Evolutionary conservation across 2,113 vertebrate species (phyloP), one percentile per base, ranked within the genome.

Genomic region (Hemibagrus wyckioides): DNA sequence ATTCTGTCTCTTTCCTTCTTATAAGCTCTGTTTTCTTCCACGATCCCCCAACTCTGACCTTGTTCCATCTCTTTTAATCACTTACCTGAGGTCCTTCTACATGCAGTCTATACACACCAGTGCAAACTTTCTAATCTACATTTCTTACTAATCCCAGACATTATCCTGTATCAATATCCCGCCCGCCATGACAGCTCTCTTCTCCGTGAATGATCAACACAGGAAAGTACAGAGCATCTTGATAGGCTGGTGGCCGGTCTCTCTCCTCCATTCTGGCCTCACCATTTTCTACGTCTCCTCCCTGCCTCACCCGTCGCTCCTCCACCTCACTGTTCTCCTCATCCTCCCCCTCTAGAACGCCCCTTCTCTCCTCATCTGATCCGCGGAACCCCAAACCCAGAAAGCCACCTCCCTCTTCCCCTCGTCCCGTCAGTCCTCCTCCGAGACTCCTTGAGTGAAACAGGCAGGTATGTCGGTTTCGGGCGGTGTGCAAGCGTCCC

Each of bases 171-270:
- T 90, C 89, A 87, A 88, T 89, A 67, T 86, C 89, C 67, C 82
- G 88, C 11, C 85, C 89, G 48, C 91, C 90, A 80, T 92, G 91
- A 67, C 96, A 96, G 83, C 94, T 94, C 75, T 95, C 92, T 80
- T 95, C 95, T 0, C 95, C 94, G 0, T 95, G 96, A 50, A 96
- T 94, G 0, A 96, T 95, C 84, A 96, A 91, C 83, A 95, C 95
- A 0, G 96, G 96, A 89, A 96, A 95, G 88, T 93, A 94, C 3
- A 96, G 88, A 28, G 96, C 96, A 4, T 96, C 96, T 67, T 93
- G 94, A 36, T 96, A 96, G 83, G 94, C 91, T 0, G 96, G 95
- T 0, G 96, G 96, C 71, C 90, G 85, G 71, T 92, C 90, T 73
- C 88, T 86, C 5, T 87, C 79, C 11, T 83, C 88, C 50, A 87